Conservation (phyloP, 30 jellyfish, hydroid and myxozoan genomes). For the Aurelia sp. region DNA sequence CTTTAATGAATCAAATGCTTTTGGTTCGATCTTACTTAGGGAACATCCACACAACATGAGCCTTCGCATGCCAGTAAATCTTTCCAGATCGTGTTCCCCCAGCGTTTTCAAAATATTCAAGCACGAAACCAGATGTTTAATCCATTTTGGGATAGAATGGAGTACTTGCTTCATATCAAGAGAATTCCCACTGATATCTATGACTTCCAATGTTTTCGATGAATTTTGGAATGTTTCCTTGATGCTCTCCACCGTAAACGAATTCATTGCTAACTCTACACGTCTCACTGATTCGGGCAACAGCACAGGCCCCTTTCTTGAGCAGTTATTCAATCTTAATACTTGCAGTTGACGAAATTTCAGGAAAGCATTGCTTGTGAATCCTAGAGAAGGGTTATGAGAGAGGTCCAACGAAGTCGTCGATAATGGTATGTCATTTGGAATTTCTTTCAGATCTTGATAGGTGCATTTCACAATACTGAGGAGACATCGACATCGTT, state of each 20-base stretch:
- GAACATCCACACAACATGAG: neutral
- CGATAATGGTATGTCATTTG: slow-evolving; percentile 22
- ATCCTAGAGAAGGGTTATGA: neutral
- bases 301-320: neutral
- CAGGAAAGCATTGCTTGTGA: slow-evolving; percentile 6
- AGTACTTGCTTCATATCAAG: neutral
- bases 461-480: too few species aligned
- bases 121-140: neutral
- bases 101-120: slow-evolving; percentile 12
- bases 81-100: neutral
- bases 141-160: slow-evolving; percentile 13
- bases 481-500: too few species aligned
- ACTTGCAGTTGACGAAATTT: neutral
- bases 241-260: neutral
- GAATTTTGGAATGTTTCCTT: neutral
- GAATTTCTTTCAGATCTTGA: slow-evolving; percentile 22
- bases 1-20: slow-evolving; percentile 4
- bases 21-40: neutral
- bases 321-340: neutral
- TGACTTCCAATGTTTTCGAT: neutral
- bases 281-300: slow-evolving; percentile 1
- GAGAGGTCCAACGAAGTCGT: slow-evolving; percentile 27
- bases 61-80: neutral
- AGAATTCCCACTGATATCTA: neutral
- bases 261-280: neutral